Percentiles rank a stretch among this genome's conserved stretches.
phyloP scores from a whole-genome alignment of 2,888 invertebrate species.

The Polydrusus pterygomalis region DNA sequence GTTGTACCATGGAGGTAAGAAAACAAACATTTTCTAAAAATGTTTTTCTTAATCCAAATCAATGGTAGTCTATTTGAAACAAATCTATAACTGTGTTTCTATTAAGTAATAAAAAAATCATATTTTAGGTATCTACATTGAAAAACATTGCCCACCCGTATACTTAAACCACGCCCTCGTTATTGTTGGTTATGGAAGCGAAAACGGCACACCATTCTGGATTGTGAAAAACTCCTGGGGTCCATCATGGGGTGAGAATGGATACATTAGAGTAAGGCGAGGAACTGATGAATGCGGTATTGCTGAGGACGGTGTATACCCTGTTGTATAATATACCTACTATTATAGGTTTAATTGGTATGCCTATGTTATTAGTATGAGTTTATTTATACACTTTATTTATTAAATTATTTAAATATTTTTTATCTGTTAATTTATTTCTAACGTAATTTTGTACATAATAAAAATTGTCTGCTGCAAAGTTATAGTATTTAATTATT shows the following conservation, averaged over 20 bases:
- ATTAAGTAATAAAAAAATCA: not conserved
- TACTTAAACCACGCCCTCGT: constrained; percentile 37
- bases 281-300: constrained; percentile 39
- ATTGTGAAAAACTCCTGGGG: constrained; percentile 49
- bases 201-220: constrained; percentile 43
- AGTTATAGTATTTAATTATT: too few relatives aligned
- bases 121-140: constrained; percentile 16
- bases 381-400: too few relatives aligned
- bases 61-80: too few relatives aligned
- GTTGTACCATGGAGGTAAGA: constrained; percentile 28
- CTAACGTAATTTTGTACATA: too few relatives aligned
- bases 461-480: too few relatives aligned
- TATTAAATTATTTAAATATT: too few relatives aligned
- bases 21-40: too few relatives aligned
- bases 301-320: constrained; percentile 33
- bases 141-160: not conserved
- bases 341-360: too few relatives aligned
- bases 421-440: too few relatives aligned
- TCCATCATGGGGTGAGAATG: constrained; percentile 40
- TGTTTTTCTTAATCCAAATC: too few relatives aligned
- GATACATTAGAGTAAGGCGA: constrained; percentile 38
- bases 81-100: not conserved
- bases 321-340: constrained; percentile 8
- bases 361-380: too few relatives aligned
- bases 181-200: constrained; percentile 43